Conservation (phyloP, 2,888 invertebrate species). For the Poecilus cupreus region DNA sequence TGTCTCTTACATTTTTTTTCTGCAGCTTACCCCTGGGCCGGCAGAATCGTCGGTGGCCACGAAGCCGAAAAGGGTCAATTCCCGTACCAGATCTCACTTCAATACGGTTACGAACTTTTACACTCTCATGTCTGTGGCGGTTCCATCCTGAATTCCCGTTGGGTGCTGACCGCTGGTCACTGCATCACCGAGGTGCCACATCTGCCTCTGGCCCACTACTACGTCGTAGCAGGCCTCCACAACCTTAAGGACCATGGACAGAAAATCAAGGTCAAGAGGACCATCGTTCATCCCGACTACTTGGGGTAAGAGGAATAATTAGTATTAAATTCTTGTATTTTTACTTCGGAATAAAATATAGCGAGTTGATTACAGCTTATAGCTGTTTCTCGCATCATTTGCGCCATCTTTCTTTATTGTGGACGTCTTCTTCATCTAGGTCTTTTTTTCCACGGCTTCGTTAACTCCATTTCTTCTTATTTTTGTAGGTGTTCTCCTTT, state of each 20-base stretch:
- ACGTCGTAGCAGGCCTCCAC: constrained; percentile 66
- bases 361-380: too few species aligned
- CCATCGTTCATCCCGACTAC: constrained; percentile 65
- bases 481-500: too few species aligned
- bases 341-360: too few species aligned
- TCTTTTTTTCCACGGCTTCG: too few species aligned
- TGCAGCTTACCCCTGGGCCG: background rate
- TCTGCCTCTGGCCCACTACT: constrained; percentile 66
- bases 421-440: too few species aligned
- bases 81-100: constrained; percentile 69
- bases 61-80: constrained; percentile 66
- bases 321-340: too few species aligned
- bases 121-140: constrained; percentile 71
- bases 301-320: constrained; percentile 64
- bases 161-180: constrained; percentile 71
- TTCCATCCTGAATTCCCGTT: constrained; percentile 67
- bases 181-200: constrained; percentile 68
- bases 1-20: background rate
- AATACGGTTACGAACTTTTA: constrained; percentile 67
- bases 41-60: background rate
- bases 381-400: too few species aligned
- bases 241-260: constrained; percentile 65
- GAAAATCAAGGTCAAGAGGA: constrained; percentile 59
- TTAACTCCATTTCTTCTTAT: too few species aligned
- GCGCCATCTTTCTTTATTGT: too few species aligned